Evolutionary conservation across 1,140 invertebrate genomes (phyloP), one percentile per base, ranked within the genome.

Genomic region (Ostrea edulis): DNA sequence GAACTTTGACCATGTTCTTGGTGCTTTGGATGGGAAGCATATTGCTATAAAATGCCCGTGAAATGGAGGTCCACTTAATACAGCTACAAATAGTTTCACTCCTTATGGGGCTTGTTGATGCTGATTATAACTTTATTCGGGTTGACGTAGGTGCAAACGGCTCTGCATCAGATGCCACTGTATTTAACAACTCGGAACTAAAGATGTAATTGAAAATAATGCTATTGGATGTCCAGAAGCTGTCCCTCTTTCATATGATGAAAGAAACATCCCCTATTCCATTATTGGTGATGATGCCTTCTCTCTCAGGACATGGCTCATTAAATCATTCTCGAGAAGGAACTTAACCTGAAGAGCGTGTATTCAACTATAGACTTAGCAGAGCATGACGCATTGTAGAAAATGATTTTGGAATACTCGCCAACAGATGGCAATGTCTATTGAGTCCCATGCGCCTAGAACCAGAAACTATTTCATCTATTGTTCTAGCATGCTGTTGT

Each of bases 41-140:
- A n/a, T n/a, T n/a, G n/a, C n/a, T n/a, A n/a, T n/a, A n/a, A n/a
- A n/a, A n/a, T n/a, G 11, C 8, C 54, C 54, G 11, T 3, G 11
- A 12, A 55, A 55, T 9, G 17, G 54, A 9, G 54, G 54, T 17
- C 11, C 54, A 12, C 54, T 55, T 55, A 55, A 9, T 55, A 55
- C 54, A 9, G 17, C 71, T 77, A 14, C 71, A 55, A 55, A 17
- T 9, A 17, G 54, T 55, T 55, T 9, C 17, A 14, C 54, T 55
- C 54, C 11, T 14, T 55, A 17, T 95, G 82, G 92, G 92, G 62
- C 54, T 95, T 58, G 93, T 92, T 29, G 93, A 95, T 90, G 92
- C 92, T 20, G 89, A 94, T 85, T 95, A 95, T 86, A 89, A 91
- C 44, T 95, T 95, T 88, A 85, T 93, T 52, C 93, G 89, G 85